phyloP scores from a whole-genome alignment of 2,113 vertebrate genomes.

The Sinosuthora webbiana region DNA sequence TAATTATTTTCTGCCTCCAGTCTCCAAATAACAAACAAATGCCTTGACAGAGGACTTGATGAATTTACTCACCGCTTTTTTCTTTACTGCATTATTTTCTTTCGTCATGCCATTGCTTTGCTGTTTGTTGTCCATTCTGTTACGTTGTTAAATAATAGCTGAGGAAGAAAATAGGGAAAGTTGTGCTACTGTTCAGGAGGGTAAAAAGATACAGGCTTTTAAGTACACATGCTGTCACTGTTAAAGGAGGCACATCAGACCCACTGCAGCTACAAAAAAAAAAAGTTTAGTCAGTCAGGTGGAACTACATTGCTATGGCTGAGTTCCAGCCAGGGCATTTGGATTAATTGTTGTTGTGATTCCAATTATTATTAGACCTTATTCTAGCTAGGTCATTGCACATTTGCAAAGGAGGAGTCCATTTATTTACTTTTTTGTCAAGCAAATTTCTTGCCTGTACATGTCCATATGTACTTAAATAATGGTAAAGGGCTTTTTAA shows the following conservation, averaged over 20 bases:
- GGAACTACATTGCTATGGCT: neutral
- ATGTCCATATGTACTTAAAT: neutral
- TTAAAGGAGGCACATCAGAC: neutral
- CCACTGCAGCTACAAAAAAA: neutral
- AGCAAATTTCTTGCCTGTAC: neutral
- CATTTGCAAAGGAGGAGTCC: neutral
- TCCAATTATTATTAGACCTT: neutral
- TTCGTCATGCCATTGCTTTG: neutral
- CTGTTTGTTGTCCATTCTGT: conserved; percentile 26
- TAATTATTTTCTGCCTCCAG: neutral
- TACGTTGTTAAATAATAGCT: neutral
- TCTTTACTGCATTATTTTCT: neutral
- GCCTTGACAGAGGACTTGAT: neutral
- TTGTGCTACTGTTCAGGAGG: neutral
- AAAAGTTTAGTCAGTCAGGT: neutral
- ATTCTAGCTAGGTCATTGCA: neutral
- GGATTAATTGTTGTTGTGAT: neutral
- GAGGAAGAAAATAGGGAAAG: neutral
- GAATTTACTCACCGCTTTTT: conserved; percentile 61
- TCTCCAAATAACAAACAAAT: neutral
- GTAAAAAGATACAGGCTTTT: neutral
- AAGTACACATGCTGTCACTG: fast-evolving
- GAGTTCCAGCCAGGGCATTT: neutral
- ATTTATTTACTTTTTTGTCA: neutral
- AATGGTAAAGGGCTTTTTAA: neutral